Evolutionary conservation across 1,140 invertebrate species (phyloP).

Genomic region (Drosophila varians): DNA sequence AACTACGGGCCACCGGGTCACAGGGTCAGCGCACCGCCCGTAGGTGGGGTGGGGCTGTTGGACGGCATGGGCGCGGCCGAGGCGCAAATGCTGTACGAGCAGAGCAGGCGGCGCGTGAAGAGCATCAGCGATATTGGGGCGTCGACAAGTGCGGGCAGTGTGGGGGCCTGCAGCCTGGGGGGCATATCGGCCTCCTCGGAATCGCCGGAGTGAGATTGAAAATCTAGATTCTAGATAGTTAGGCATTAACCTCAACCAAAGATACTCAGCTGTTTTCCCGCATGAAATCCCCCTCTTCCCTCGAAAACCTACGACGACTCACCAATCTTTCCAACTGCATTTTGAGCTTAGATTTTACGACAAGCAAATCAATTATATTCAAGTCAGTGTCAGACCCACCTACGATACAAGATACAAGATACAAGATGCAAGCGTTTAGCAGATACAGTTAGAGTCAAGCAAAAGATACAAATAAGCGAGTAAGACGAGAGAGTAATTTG

Average conservation of each 20-base stretch:
- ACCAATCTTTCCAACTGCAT: slow-evolving; percentile 22
- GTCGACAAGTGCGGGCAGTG: slow-evolving; percentile 76
- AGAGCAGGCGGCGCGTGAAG: slow-evolving; percentile 87
- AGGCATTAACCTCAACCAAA: slow-evolving; percentile 48
- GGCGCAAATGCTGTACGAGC: slow-evolving; percentile 68
- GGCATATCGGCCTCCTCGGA: slow-evolving; percentile 73
- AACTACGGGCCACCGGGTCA: slow-evolving; percentile 70
- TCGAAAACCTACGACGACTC: not conserved
- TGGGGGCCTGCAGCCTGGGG: slow-evolving; percentile 82
- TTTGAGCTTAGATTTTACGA: slow-evolving; percentile 39
- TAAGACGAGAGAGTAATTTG: slow-evolving; percentile 54
- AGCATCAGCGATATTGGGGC: slow-evolving; percentile 90
- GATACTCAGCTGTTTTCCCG: slow-evolving; percentile 43
- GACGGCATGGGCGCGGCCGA: slow-evolving; percentile 47
- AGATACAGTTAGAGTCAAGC: slow-evolving; percentile 55
- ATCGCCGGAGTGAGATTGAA: slow-evolving; percentile 64
- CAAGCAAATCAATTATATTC: slow-evolving; percentile 33
- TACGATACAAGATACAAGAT: slow-evolving; percentile 44
- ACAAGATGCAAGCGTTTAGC: too few relatives aligned
- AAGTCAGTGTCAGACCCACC: slow-evolving; percentile 53
- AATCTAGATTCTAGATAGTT: slow-evolving; percentile 41
- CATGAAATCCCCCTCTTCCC: slow-evolving; percentile 4
- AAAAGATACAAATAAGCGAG: slow-evolving; percentile 40
- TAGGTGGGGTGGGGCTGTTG: slow-evolving; percentile 48
- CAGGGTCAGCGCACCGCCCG: slow-evolving; percentile 84